Evolutionary conservation across 2,113 vertebrate genomes (phyloP).

Genomic region (Grammomys dolichurus): DNA sequence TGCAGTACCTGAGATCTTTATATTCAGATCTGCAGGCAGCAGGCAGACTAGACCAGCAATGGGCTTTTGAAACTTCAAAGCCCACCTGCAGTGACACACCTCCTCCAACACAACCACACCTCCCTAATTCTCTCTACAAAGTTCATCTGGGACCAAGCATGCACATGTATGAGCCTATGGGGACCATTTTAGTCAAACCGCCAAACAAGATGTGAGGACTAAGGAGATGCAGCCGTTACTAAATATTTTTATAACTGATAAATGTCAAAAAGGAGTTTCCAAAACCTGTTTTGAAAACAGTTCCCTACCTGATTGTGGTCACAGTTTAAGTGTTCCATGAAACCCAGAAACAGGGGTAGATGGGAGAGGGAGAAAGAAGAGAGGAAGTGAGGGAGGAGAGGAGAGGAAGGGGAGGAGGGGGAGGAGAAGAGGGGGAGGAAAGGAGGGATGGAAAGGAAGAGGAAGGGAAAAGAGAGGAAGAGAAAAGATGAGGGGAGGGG

Average conservation of each 20-base stretch:
- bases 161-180: background rate
- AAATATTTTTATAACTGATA: background rate
- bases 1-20: background rate
- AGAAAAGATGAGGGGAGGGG: fast-evolving
- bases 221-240: background rate
- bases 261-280: background rate
- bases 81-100: background rate
- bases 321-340: constrained; percentile 9
- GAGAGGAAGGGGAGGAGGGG: too few species aligned
- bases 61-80: background rate
- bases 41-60: too few species aligned
- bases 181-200: background rate
- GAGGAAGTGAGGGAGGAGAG: background rate
- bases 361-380: background rate
- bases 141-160: background rate
- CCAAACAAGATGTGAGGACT: background rate
- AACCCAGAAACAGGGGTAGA: background rate
- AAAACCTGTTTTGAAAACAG: constrained; percentile 14
- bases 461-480: fast-evolving
- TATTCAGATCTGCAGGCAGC: background rate
- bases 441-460: background rate
- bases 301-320: background rate
- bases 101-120: background rate
- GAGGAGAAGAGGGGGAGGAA: too few species aligned
- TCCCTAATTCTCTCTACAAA: background rate